Evolutionary conservation across 2,113 vertebrate species (phyloP).

Genomic region (Syngnathus scovelli): DNA sequence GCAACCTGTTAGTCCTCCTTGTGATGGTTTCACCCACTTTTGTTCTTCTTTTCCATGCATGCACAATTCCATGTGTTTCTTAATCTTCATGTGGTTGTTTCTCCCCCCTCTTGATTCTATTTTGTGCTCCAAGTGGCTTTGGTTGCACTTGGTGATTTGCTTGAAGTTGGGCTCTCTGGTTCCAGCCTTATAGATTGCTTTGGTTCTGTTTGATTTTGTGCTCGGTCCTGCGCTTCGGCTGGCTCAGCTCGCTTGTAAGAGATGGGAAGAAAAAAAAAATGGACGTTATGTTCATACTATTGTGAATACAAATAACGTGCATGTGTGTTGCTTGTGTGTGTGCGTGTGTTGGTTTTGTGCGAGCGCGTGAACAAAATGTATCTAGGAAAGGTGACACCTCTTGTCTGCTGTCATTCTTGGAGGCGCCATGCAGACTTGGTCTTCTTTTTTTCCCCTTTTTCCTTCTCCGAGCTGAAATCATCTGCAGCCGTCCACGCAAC

Average conservation of each 20-base stretch:
- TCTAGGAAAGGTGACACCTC: slow-evolving; percentile 65
- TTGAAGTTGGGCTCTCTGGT: too few species aligned
- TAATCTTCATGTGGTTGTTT: neutral
- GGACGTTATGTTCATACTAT: neutral
- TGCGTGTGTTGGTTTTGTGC: slow-evolving; percentile 13
- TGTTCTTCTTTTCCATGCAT: neutral
- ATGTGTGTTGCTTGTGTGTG: neutral
- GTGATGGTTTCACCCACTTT: neutral
- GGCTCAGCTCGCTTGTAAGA: neutral
- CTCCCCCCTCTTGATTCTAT: neutral
- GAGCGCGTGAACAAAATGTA: slow-evolving; percentile 40
- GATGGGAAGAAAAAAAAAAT: neutral
- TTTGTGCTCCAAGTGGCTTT: too few species aligned
- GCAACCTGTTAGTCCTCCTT: neutral
- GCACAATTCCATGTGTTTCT: too few species aligned
- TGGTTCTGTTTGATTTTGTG: too few species aligned
- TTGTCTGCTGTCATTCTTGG: slow-evolving; percentile 56
- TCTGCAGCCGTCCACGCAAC: slow-evolving; percentile 24
- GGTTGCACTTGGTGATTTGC: too few species aligned
- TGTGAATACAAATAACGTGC: neutral
- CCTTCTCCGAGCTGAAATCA: slow-evolving; percentile 9
- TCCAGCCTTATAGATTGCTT: too few species aligned
- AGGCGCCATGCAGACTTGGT: slow-evolving; percentile 51
- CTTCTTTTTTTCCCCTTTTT: neutral
- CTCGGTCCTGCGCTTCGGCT: neutral